Base-by-base conservation (phyloP, 2,888 invertebrate species). In the Labia minor region DNA sequence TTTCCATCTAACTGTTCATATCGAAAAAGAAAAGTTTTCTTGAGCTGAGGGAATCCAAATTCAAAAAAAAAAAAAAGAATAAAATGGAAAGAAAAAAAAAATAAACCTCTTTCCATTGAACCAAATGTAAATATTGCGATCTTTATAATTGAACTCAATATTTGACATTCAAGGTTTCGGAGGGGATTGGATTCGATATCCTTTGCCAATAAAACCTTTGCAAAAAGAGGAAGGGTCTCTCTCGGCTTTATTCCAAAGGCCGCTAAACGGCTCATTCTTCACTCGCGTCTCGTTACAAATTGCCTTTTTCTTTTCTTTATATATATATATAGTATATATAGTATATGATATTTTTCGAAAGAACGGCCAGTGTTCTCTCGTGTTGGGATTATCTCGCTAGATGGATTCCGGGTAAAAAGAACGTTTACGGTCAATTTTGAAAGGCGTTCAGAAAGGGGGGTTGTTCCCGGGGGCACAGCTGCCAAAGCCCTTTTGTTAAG, bases 111-210 rank as follows among this genome's bases (percentile, higher is more conserved):
- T 14, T 49, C 49, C 16, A 49, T 49, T 49, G 6, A 49, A 49
- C 49, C 49, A 49, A 49, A 49, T 49, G 49, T 49, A 49, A 49
- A 49, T 49, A 49, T 49, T n/a, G 49, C 49, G 49, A 49, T n/a
- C 49, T 14, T 49, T 49, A 49, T 49, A 49, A 49, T 49, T 49
- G 8, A 49, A 49, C 49, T 49, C 49, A 49, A 49, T 49, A 49
- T 49, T 49, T 49, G 49, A 49, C 49, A 49, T 49, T 16, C 49
- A 49, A 49, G 49, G 6, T 49, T 49, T 49, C 16, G 49, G 49
- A 16, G 49, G 49, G 49, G 49, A 49, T 49, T 49, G 49, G 49
- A 49, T 49, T 49, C 49, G 49, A 49, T 49, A 49, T 49, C 49
- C 49, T 49, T 16, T 49, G 49, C 49, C 49, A 49, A 49, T 49